Base-by-base conservation (phyloP, 2,113 vertebrate species). In the Amazona guildingii region DNA sequence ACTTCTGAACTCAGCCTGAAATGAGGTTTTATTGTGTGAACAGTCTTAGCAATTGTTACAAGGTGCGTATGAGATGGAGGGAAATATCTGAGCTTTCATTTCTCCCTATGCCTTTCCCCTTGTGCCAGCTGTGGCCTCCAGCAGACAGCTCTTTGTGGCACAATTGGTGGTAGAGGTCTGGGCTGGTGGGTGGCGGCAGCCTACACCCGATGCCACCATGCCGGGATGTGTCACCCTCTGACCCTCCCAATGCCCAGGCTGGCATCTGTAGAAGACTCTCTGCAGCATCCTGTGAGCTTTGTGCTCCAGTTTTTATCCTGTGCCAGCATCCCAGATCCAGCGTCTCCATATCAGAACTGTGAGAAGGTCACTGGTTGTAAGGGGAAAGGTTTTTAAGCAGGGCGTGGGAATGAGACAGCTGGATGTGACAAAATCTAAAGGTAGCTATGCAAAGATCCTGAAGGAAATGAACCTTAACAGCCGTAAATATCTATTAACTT, bases 301-400 rank as follows among this genome's bases (percentile, higher is more conserved):
- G 18, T 72, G 57, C 5, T 43, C 27, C 51, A 23, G 18, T 37
- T 80, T 51, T 83, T 44, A 54, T 51, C 19, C 35, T 59, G 6
- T 80, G 29, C 11, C 18, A 43, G 24, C 17, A 61, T 51, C 21
- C 59, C 59, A 74, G 59, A 44, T 76, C n/a, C 63, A 66, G 24
- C 2, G 0, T 12, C 18, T 80, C 28, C 1, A 1, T 35, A 24
- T 14, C 8, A 39, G 55, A 16, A 31, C 17, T 8, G 15, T 10
- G 17, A 67, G 35, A 83, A 44, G 55, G 41, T 75, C 41, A n/a
- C 55, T 54, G n/a, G 29, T 54, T 84, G 63, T 28, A 52, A 83
- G n/a, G n/a, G 10, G 25, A 67, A 64, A 68, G 51, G 12, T 9
- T 86, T 80, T 73, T 62, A 64, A 49, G 24, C 25, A 52, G 37